Conservation (phyloP, 1,140 invertebrate genomes). For the Drosophila pruinosa region DNA sequence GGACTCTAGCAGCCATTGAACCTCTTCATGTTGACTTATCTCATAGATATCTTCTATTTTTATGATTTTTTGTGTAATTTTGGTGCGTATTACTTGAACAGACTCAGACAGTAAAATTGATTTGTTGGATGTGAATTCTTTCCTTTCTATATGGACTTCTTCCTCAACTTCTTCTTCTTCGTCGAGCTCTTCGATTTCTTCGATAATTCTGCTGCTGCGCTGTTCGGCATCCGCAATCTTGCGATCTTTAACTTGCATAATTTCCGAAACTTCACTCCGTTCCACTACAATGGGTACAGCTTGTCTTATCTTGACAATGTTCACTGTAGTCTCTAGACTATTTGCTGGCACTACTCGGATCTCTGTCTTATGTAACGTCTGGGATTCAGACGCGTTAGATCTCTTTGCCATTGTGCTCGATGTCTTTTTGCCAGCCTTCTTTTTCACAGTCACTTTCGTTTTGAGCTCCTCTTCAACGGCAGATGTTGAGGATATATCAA, state of each 20-base stretch:
- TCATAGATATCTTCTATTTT: slow-evolving; percentile 68
- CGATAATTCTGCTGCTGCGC: slow-evolving; percentile 75
- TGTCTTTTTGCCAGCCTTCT: slow-evolving; percentile 61
- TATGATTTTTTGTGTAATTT: slow-evolving; percentile 75
- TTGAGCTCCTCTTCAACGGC: slow-evolving; percentile 74
- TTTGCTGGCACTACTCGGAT: slow-evolving; percentile 63
- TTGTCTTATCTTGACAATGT: slow-evolving; percentile 62
- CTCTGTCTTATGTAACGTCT: slow-evolving; percentile 52
- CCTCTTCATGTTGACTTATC: slow-evolving; percentile 84
- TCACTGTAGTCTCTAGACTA: slow-evolving; percentile 69
- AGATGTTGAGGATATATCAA: slow-evolving; percentile 85
- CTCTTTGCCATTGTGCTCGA: slow-evolving; percentile 26
- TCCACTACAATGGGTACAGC: slow-evolving; percentile 82
- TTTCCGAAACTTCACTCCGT: slow-evolving; percentile 83
- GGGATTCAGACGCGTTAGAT: slow-evolving; percentile 28
- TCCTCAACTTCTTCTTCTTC: slow-evolving; percentile 54
- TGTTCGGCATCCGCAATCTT: slow-evolving; percentile 67
- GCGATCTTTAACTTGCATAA: slow-evolving; percentile 76
- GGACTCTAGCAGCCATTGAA: slow-evolving; percentile 89
- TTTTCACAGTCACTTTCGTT: slow-evolving; percentile 81
- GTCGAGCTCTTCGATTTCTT: slow-evolving; percentile 62
- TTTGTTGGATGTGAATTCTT: slow-evolving; percentile 50
- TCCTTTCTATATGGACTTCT: slow-evolving; percentile 44
- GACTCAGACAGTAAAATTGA: slow-evolving; percentile 69
- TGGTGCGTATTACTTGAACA: slow-evolving; percentile 67